Evolutionary conservation across 2,797 vertebrate genomes (phyloP).

Genomic region (Sebastes itinus): DNA sequence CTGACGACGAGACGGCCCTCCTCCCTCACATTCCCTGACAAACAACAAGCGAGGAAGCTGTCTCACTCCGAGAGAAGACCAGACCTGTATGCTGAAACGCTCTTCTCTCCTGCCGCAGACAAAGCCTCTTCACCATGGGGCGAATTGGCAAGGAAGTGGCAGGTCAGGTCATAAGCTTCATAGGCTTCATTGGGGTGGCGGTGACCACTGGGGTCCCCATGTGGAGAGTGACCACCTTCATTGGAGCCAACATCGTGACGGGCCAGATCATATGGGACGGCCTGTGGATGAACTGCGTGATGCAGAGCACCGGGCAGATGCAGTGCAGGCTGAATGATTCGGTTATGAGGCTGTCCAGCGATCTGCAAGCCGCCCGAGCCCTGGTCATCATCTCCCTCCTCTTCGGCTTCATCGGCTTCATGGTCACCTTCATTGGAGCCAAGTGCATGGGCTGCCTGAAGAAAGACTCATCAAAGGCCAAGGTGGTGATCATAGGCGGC

Average conservation of each 20-base stretch:
- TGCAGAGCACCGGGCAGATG: conserved; percentile 87
- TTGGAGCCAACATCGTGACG: conserved; percentile 85
- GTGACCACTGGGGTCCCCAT: conserved; percentile 80
- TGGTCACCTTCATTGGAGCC: conserved; percentile 77
- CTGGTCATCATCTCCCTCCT: conserved; percentile 80
- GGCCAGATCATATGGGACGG: conserved; percentile 85
- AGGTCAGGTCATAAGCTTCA: conserved; percentile 77
- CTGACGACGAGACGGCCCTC: conserved; percentile 48
- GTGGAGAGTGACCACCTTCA: conserved; percentile 82
- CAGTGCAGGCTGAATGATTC: conserved; percentile 80
- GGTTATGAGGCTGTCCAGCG: conserved; percentile 68
- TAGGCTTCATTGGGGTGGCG: conserved; percentile 71
- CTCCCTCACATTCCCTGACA: conserved; percentile 42
- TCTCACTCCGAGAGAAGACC: not conserved
- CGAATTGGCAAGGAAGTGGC: conserved; percentile 76
- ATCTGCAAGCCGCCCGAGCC: conserved; percentile 79
- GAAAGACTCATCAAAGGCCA: conserved; percentile 70
- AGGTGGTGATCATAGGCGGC: conserved; percentile 75
- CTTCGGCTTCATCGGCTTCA: conserved; percentile 76
- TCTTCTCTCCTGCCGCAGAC: conserved; percentile 17
- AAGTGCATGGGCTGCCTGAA: conserved; percentile 80
- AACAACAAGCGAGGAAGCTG: conserved; percentile 27
- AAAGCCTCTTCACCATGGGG: conserved; percentile 73
- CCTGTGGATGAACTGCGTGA: conserved; percentile 86
- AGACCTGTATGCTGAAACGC: not conserved